Conservation (phyloP, 2,113 vertebrate species). For the Hippocampus mohnikei region DNA sequence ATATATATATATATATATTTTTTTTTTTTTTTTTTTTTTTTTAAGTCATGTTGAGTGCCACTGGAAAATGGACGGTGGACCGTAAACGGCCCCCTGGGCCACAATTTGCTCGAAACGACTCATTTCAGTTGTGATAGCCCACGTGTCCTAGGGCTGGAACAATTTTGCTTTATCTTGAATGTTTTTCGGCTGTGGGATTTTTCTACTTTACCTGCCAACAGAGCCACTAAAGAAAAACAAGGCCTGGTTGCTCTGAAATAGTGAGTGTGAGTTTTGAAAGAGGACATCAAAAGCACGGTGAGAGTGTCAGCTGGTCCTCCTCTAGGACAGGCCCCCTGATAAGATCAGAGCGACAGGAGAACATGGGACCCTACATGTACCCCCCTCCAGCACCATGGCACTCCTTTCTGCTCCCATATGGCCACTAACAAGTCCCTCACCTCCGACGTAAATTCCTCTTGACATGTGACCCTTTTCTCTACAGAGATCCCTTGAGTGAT, state of each 20-base stretch:
- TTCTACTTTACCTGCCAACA: constrained; percentile 35
- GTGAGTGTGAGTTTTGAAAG: constrained; percentile 37
- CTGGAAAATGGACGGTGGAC: too few species aligned
- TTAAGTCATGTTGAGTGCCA: too few species aligned
- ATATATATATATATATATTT: too few species aligned
- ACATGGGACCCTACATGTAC: constrained; percentile 61
- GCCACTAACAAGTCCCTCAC: constrained; percentile 49
- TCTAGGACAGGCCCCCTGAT: constrained; percentile 67
- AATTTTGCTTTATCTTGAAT: constrained; percentile 43
- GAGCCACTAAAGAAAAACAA: constrained; percentile 56
- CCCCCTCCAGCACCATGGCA: constrained; percentile 38
- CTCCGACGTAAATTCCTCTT: constrained; percentile 21
- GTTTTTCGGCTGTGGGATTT: constrained; percentile 20
- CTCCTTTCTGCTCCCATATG: constrained; percentile 59
- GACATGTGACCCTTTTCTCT: not conserved
- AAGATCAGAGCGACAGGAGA: constrained; percentile 69
- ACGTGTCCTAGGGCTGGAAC: constrained; percentile 45
- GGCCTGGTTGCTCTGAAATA: constrained; percentile 39
- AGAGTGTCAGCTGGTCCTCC: constrained; percentile 72
- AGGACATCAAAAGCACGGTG: constrained; percentile 62
- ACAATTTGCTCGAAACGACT: not conserved
- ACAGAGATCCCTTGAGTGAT: constrained; percentile 1
- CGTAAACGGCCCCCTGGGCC: too few species aligned
- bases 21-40: too few species aligned
- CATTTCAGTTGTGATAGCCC: constrained; percentile 31